These are phyloP conservation scores for Plusia festucae DNA, from an alignment of 2,888 invertebrate species.

Conservation along the genomic window DNA sequence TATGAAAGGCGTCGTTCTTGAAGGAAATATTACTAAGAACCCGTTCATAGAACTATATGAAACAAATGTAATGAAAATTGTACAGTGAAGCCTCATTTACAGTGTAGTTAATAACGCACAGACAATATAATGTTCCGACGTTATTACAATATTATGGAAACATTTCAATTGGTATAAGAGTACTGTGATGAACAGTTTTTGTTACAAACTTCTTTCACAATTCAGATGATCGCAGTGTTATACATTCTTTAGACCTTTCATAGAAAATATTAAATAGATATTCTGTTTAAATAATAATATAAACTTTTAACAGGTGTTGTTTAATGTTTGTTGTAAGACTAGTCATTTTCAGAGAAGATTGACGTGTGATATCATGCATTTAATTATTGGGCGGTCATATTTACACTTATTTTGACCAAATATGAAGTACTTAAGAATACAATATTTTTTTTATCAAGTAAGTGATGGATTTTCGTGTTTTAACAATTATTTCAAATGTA, in stretches of 20 bases:
- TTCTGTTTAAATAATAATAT: conserved; percentile 1
- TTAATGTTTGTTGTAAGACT: not conserved
- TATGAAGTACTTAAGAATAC: too few species aligned
- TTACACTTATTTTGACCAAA: too few species aligned
- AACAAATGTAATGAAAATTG: too few species aligned
- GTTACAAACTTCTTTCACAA: not conserved
- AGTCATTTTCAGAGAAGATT: not conserved
- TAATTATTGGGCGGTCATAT: too few species aligned
- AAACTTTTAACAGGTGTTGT: not conserved
- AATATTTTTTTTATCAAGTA: too few species aligned
- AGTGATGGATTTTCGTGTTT: too few species aligned
- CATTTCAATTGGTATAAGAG: not conserved
- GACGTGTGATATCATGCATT: not conserved
- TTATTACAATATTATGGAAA: not conserved
- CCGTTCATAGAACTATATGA: too few species aligned
- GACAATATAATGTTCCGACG: not conserved
- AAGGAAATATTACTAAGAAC: too few species aligned
- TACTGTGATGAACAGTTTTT: not conserved
- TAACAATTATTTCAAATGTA: too few species aligned
- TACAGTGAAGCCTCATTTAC: too few species aligned
- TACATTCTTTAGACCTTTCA: not conserved
- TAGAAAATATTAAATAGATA: conserved; percentile 4
- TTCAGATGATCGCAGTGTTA: not conserved
- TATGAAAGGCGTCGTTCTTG: too few species aligned
- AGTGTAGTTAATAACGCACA: not conserved